Evolutionary conservation across 2,797 vertebrate species (phyloP), one percentile per base, ranked within the genome.

Genomic region (Cirrhinus molitorella): DNA sequence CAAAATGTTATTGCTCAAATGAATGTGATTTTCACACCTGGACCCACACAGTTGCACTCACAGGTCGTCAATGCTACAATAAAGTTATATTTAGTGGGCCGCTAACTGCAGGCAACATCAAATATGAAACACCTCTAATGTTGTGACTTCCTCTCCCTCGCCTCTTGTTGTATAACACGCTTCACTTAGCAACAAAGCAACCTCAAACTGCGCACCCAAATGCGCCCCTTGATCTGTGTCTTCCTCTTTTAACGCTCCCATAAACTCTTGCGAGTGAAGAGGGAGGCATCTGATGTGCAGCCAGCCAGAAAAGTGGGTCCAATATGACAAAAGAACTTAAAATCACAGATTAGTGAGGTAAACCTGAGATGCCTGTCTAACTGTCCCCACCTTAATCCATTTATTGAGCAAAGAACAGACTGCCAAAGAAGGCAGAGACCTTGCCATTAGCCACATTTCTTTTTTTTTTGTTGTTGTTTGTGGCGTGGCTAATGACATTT

Each of bases 51-150:
- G 25, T 21, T 67, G 53, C 9, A n/a, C 13, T 6, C 55, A 70
- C 71, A 59, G 57, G 23, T 59, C 25, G 12, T 25, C 57, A 53
- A 21, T 53, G 51, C 51, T 79, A 77, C 75, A 80, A 71, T 47
- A 53, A 86, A 86, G 70, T 17, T 76, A 61, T 63, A 78, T 86
- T 86, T 80, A 80, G 71, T 82, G 77, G 43, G 59, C 80, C 77
- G 68, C 83, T 83, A 85, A 87, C 88, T 37, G 76, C 89, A 88
- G 90, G 25, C 25, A 2, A 93, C 90, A 92, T 92, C 91, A 90
- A 91, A 91, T 91, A 93, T 93, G 90, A 93, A 95, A 93, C 89
- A 89, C 84, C 86, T 89, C 89, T 89, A 88, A 91, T 92, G 92
- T 91, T 92, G 87, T 86, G 85, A 70, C 83, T 66, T 83, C 40